Base-by-base conservation (phyloP, 2,113 vertebrate genomes). In the Campylomormyrus tamandua region DNA sequence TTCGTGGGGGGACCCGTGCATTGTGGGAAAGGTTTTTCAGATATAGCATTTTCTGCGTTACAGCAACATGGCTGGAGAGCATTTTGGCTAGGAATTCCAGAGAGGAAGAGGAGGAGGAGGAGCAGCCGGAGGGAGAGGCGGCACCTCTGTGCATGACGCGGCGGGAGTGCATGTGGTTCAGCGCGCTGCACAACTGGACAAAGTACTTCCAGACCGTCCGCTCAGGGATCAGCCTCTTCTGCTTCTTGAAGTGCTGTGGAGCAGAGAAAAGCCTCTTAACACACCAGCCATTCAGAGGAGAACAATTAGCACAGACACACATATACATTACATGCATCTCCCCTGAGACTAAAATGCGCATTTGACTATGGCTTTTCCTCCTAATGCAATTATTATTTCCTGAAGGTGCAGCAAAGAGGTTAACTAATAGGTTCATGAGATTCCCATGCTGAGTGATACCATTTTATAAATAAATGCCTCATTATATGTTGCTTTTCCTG, bases 181-280 rank as follows among this genome's bases (percentile, higher is more conserved):
- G 93, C 0, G 98, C 98, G 83, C 98, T 99, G 96, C 98, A 99
- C 83, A 99, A 97, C 94, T 99, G 98, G 91, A 99, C 98, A 92
- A 99, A 99, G 94, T 99, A 99, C 92, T 99, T 99, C 98, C 98
- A 99, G 89, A 99, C 98, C 0, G 98, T 99, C 94, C 97, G 97
- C 94, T 99, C 98, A 21, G 98, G 98, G 92, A 99, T 99, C 91
- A 99, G 94, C 91, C 98, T 95, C 95, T 97, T 98, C 92, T 99
- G 98, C 91, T 99, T 99, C 96, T 99, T 99, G 95, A 99, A 99
- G 95, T 99, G 98, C 98, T 99, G 94, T 91, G 91, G 89, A 39
- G 92, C 90, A 92, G 90, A 91, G 88, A 92, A 11, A 83, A 21
- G 19, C 66, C 48, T 13, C 49, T 49, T 17, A 53, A 92, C 87